These are phyloP conservation scores for Teleiodes luculella DNA, from an alignment of 2,888 invertebrate species.

Conservation along the genomic window DNA sequence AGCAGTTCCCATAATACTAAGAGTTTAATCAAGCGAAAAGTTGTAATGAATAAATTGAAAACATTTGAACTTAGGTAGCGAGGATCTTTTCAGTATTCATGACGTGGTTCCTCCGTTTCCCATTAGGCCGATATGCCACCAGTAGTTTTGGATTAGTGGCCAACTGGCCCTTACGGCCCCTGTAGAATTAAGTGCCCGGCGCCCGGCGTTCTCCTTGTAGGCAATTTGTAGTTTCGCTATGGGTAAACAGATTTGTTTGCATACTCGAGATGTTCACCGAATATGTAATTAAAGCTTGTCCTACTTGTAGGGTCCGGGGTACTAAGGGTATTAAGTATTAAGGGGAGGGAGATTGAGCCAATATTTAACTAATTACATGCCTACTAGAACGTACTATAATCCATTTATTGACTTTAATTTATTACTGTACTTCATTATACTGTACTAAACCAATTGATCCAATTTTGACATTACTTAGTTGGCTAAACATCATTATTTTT, in stretches of 20 bases:
- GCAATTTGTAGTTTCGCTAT: neutral
- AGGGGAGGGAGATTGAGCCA: neutral
- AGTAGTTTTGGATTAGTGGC: neutral
- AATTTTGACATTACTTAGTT: too few species aligned
- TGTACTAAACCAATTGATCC: too few species aligned
- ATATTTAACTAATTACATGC: too few species aligned
- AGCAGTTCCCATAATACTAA: too few species aligned
- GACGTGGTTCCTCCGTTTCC: slow-evolving; percentile 52
- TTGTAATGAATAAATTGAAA: too few species aligned
- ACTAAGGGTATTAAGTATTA: too few species aligned
- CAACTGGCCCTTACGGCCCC: neutral
- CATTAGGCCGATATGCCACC: slow-evolving; percentile 58
- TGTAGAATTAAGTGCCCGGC: neutral
- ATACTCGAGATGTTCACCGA: slow-evolving; percentile 5
- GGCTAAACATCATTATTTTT: too few species aligned
- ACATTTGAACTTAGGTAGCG: too few species aligned
- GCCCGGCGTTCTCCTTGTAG: neutral
- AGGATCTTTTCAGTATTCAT: slow-evolving; percentile 26
- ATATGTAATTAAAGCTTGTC: slow-evolving; percentile 30
- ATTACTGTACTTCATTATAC: too few species aligned
- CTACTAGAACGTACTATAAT: too few species aligned
- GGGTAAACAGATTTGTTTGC: neutral
- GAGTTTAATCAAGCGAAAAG: too few species aligned
- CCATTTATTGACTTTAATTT: too few species aligned
- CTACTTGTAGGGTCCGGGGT: slow-evolving; percentile 31